Evolutionary conservation across 1,140 invertebrate genomes (phyloP).

Genomic region (Pinna nobilis): DNA sequence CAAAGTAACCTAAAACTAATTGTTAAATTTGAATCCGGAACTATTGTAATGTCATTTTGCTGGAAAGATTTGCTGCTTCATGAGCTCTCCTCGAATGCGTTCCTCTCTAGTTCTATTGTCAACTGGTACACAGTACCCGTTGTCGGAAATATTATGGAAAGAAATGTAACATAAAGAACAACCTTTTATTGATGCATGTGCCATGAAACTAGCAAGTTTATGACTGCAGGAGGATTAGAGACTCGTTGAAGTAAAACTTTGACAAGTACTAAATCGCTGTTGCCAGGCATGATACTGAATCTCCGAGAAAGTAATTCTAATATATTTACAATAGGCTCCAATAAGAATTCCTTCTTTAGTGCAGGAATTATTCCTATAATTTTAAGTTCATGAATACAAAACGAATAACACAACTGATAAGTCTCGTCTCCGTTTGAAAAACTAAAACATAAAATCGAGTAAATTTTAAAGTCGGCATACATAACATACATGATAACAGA

Average conservation of each 20-base stretch:
- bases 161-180: conserved; percentile 12
- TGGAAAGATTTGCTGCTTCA: neutral
- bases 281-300: neutral
- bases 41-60: conserved; percentile 5
- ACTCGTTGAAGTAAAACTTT: neutral
- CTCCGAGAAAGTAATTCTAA: conserved; percentile 4
- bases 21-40: neutral
- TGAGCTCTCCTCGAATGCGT: neutral
- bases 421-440: neutral
- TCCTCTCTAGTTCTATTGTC: conserved; percentile 7
- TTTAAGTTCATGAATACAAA: conserved; percentile 27
- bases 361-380: conserved; percentile 18
- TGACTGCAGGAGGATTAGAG: neutral
- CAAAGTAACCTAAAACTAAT: conserved; percentile 6
- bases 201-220: conserved; percentile 8
- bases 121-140: conserved; percentile 9
- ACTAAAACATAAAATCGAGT: no score
- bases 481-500: no score
- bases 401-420: conserved; percentile 21
- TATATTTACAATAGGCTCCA: conserved; percentile 11
- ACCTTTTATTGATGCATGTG: conserved; percentile 13
- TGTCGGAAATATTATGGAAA: neutral
- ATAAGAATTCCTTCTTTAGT: conserved; percentile 8
- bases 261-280: neutral
- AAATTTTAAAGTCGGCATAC: no score